phyloP scores from a whole-genome alignment of 1,140 invertebrate genomes.

The Coenobita brevimanus region DNA sequence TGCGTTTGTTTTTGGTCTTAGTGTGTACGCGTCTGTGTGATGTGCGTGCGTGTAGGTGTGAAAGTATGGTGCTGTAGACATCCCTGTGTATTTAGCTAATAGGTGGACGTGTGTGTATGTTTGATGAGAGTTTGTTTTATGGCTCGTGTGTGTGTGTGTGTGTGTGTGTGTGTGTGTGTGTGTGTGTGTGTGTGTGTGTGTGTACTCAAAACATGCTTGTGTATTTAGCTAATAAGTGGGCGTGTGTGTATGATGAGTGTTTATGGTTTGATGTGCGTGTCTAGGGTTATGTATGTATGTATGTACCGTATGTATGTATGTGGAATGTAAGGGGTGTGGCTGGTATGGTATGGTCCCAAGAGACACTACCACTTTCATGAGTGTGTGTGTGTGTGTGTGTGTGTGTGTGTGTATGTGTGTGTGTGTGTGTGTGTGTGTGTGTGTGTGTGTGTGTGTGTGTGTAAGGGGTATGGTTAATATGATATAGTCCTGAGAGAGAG shows the following conservation, averaged over 20 bases:
- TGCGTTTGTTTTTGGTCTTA: too few species aligned
- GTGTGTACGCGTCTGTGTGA: background rate
- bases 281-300: too few species aligned
- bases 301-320: too few species aligned
- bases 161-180: background rate
- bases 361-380: too few species aligned
- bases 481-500: too few species aligned
- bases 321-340: too few species aligned
- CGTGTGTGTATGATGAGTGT: background rate
- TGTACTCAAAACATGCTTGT: background rate
- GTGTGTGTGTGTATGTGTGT: slow-evolving; percentile 4
- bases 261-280: background rate
- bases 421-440: slow-evolving; percentile 25
- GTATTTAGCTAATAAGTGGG: background rate
- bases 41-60: background rate
- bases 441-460: slow-evolving; percentile 21
- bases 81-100: background rate
- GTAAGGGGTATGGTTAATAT: background rate
- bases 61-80: background rate
- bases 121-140: too few species aligned
- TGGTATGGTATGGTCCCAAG: too few species aligned
- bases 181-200: background rate
- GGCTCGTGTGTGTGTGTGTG: background rate
- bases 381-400: background rate
- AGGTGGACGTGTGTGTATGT: background rate